Evolutionary conservation across 2,888 invertebrate genomes (phyloP), one percentile per base, ranked within the genome.

Genomic region (Melitaea athalia): DNA sequence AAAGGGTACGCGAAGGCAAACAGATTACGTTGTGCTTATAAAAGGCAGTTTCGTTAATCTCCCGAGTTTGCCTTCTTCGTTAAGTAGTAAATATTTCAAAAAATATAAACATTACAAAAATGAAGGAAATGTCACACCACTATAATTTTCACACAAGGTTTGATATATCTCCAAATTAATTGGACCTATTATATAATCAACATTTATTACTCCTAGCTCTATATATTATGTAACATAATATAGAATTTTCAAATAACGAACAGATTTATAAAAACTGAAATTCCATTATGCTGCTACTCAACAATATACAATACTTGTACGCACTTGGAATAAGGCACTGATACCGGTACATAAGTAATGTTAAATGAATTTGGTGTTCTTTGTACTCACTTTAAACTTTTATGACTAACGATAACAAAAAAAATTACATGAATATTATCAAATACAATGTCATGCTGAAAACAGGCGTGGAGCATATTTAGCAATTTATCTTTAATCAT

Each of bases 261-360:
- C 65, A 60, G 15, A 50, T 68, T 14, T 52, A 59, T 17, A 42
- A 62, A 17, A 65, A 70, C 67, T 49, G 50, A 55, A 63, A 42
- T 12, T 49, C 53, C 17, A 11, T 59, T 33, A 64, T 60, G 61
- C 60, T 61, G 42, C 38, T 49, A 67, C 42, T 49, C 57, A 55
- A 7, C 24, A 55, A 60, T 43, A 49, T 42, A 67, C 49, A 66
- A 72, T 67, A 72, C 67, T 66, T 74, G 69, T 78, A 75, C 74
- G 77, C 76, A 78, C 76, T 73, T 73, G 77, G 77, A 71, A 73
- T 85, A 86, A 86, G 86, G 86, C 86, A 86, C 86, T 86, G 80
- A 75, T 78, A 75, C 74, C 77, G 76, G 78, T 79, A 65, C 60
- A 65, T 60, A 53, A 52, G 31, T 52, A 45, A 60, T 45, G 52